Conservation (phyloP, 1,140 invertebrate species). For the Anastrepha obliqua region DNA sequence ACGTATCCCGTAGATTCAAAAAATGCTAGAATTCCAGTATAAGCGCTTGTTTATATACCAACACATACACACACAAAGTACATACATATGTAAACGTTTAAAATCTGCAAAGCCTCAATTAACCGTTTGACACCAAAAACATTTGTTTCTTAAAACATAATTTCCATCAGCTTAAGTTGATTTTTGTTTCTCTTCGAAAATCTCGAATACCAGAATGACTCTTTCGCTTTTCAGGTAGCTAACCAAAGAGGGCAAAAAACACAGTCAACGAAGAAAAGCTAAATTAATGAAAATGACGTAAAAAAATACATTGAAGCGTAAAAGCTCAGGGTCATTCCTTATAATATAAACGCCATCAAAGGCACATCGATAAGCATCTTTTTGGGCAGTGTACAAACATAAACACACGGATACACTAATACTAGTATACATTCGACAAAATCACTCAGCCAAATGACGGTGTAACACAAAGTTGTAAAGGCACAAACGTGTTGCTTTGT, state of each 20-base stretch:
- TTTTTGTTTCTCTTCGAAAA: neutral
- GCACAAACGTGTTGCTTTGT: slow-evolving; percentile 40
- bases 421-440: neutral
- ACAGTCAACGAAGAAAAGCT: slow-evolving; percentile 4
- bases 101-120: neutral
- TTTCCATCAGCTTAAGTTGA: slow-evolving; percentile 13
- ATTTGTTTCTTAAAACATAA: neutral
- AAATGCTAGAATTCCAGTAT: no score
- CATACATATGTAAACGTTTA: neutral
- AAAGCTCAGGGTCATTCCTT: slow-evolving; percentile 44
- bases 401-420: neutral
- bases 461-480: slow-evolving; percentile 9
- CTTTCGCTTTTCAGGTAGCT: neutral
- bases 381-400: neutral
- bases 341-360: slow-evolving; percentile 33
- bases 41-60: no score
- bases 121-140: neutral
- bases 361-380: slow-evolving; percentile 17
- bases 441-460: neutral
- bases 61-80: neutral
- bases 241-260: neutral
- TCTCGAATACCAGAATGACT: neutral
- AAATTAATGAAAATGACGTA: slow-evolving; percentile 21
- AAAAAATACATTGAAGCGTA: slow-evolving; percentile 6
- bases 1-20: no score